These are phyloP conservation scores for Cyclophora albipunctata DNA, from an alignment of 2,888 invertebrate species.

Conservation along the genomic window DNA sequence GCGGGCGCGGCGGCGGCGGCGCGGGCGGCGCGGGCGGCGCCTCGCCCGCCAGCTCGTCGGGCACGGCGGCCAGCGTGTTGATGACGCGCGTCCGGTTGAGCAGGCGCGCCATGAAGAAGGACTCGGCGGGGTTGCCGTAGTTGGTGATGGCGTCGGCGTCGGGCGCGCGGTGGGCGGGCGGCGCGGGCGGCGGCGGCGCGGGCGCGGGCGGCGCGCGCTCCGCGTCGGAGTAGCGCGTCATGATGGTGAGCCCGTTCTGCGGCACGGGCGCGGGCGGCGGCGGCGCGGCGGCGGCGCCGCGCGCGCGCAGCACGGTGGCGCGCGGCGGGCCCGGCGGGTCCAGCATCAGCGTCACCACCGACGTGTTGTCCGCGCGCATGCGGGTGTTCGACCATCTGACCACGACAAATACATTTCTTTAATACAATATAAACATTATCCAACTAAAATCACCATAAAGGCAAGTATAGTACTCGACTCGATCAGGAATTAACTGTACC, in stretches of 20 bases:
- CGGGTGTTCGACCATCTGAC: slow-evolving; percentile 86
- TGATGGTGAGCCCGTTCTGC: slow-evolving; percentile 64
- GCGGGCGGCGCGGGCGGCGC: slow-evolving; percentile 16
- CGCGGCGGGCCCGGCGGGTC: slow-evolving; percentile 91
- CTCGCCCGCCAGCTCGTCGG: slow-evolving; percentile 43
- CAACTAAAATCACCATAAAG: no score
- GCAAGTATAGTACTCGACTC: no score
- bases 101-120: slow-evolving; percentile 64
- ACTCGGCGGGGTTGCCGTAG: slow-evolving; percentile 68
- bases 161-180: slow-evolving; percentile 40
- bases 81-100: slow-evolving; percentile 53
- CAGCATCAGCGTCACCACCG: slow-evolving; percentile 91
- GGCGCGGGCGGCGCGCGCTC: slow-evolving; percentile 35
- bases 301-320: slow-evolving; percentile 75
- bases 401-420: neutral
- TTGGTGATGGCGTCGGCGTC: slow-evolving; percentile 41
- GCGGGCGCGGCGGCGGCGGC: slow-evolving; percentile 17
- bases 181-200: slow-evolving; percentile 32
- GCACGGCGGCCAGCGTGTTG: slow-evolving; percentile 59
- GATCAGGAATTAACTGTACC: no score
- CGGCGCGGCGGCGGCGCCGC: slow-evolving; percentile 27
- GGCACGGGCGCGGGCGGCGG: slow-evolving; percentile 36
- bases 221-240: slow-evolving; percentile 64
- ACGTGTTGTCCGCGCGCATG: slow-evolving; percentile 97
- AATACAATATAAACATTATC: neutral